Conservation (phyloP, 2,888 invertebrate genomes). For the Troides helena region DNA sequence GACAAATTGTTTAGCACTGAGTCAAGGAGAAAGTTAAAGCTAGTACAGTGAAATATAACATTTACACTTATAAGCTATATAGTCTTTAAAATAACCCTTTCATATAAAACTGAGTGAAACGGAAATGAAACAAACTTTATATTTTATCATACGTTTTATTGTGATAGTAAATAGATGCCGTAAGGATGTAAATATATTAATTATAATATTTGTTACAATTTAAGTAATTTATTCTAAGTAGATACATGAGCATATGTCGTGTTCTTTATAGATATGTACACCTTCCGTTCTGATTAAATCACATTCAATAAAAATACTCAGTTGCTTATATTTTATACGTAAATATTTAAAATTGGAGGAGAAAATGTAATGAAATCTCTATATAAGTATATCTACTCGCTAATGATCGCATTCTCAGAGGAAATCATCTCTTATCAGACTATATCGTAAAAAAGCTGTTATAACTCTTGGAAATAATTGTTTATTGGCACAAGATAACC, state of each 20-base stretch:
- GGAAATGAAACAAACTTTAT: conserved; percentile 30
- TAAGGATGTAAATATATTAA: conserved; percentile 71
- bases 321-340: neutral
- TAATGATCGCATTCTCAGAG: conserved; percentile 28
- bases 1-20: too few relatives aligned
- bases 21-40: too few relatives aligned
- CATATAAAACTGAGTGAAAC: too few relatives aligned
- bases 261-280: conserved; percentile 72
- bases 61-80: too few relatives aligned
- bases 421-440: conserved; percentile 13
- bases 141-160: conserved; percentile 62
- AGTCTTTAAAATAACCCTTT: too few relatives aligned
- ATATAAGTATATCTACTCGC: conserved; percentile 22
- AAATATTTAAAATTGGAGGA: conserved; percentile 27
- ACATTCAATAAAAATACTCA: conserved; percentile 43
- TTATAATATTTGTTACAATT: conserved; percentile 50
- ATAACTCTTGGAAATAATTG: conserved; percentile 35
- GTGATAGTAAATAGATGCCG: conserved; percentile 76
- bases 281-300: conserved; percentile 44
- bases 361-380: conserved; percentile 23
- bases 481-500: conserved; percentile 64
- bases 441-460: conserved; percentile 11
- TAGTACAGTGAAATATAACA: too few relatives aligned
- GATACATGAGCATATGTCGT: conserved; percentile 68
- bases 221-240: conserved; percentile 58